Base-by-base conservation (phyloP, 2,888 invertebrate genomes). In the Imbricaverruca yamaguchii region DNA sequence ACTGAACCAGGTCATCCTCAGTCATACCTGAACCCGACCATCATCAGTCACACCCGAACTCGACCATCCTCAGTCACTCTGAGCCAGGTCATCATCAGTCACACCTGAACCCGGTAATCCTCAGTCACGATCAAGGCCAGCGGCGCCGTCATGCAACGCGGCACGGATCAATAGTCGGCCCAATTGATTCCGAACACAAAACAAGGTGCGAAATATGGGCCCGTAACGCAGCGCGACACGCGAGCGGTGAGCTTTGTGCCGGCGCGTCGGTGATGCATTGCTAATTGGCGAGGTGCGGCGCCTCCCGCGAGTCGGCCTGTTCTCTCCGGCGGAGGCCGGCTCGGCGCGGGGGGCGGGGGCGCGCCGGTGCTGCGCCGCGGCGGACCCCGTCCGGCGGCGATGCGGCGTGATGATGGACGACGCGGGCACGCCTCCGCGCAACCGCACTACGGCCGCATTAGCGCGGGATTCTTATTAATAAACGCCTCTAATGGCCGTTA, bases 131-230 rank as follows among this genome's bases (percentile, higher is more conserved):
- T n/a, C n/a, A n/a, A n/a, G n/a, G n/a, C n/a, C 8, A 21, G 9
- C 25, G 67, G 21, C 8, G 18, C 8, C 53, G 53, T 21, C 74
- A 74, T 74, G 74, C 74, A 53, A 74, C 74, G 8, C 25, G 55
- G 23, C 9, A 15, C 21, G 11, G 65, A 55, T 74, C 74, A 18
- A 74, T 74, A 74, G 53, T 7, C 18, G 53, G 12, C 21, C 74
- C 74, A 74, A 74, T 74, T 74, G 74, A 74, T 74, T 74, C 74
- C 74, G 18, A 55, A 55, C 74, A 74, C 74, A 74, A 74, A 74
- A 74, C 74, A 74, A 74, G 74, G 74, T 74, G 74, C 74, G 74
- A 74, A 74, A 74, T 55, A 55, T 55, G 74, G 55, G 13, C 11
- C 18, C 12, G 55, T 67, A 67, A 67, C 13, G 7, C 13, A 21